Conservation (phyloP, 1,140 invertebrate genomes). For the Nasonia vitripennis region DNA sequence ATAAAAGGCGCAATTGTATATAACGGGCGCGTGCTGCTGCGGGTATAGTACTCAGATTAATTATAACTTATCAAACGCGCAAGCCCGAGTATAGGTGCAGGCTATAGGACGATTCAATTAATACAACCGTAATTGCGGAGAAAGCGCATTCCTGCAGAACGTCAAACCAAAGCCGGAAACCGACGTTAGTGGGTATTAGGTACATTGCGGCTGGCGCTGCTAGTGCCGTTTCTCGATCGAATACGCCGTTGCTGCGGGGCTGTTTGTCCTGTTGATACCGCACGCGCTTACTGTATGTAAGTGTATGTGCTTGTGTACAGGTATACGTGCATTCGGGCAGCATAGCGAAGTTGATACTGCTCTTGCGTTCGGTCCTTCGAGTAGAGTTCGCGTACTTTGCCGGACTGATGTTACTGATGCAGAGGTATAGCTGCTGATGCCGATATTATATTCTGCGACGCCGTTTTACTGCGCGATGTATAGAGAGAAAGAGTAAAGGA, state of each 20-base stretch:
- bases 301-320: not conserved
- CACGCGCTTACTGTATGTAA: not conserved
- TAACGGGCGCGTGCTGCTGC: too few relatives aligned
- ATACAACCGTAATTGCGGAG: slow-evolving; percentile 30
- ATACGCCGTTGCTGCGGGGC: not conserved
- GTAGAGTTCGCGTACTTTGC: too few relatives aligned
- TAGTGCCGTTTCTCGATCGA: not conserved
- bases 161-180: slow-evolving; percentile 37
- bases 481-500: too few relatives aligned
- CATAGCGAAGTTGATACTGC: too few relatives aligned
- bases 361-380: too few relatives aligned
- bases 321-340: too few relatives aligned
- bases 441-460: not conserved
- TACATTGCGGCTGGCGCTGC: not conserved
- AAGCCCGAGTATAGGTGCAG: not conserved
- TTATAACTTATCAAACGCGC: slow-evolving; percentile 21
- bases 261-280: slow-evolving; percentile 20
- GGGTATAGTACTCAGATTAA: not conserved
- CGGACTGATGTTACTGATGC: not conserved
- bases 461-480: not conserved
- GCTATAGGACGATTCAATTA: slow-evolving; percentile 29
- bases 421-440: too few relatives aligned
- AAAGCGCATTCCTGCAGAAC: slow-evolving; percentile 29
- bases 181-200: not conserved
- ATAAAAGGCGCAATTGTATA: too few relatives aligned